A percentile compares a stretch with the other conserved stretches of the same genome.
phyloP scores from a whole-genome alignment of 2,888 invertebrate genomes.

The Girardia tigrina region DNA sequence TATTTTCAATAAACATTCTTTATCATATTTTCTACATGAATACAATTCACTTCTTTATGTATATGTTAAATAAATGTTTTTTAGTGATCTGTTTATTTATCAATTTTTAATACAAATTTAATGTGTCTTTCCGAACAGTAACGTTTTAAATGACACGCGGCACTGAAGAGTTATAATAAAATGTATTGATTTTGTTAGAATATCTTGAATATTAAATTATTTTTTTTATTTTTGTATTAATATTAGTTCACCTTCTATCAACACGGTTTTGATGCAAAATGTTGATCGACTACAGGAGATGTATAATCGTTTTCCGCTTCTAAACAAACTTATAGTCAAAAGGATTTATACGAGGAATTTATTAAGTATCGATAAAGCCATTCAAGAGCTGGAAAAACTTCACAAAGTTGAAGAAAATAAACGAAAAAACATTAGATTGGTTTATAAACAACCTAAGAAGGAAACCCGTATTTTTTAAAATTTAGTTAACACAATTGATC shows the following conservation, averaged over 20 bases:
- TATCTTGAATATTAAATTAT: too few species aligned
- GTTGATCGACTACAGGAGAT: neutral
- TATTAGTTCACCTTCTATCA: neutral
- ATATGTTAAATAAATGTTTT: too few species aligned
- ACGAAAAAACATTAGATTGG: conserved; percentile 6
- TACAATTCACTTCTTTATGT: too few species aligned
- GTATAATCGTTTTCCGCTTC: neutral
- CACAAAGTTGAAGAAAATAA: conserved; percentile 23
- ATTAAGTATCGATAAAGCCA: conserved; percentile 12
- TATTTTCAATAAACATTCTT: too few species aligned
- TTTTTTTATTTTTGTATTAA: neutral
- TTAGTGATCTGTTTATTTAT: too few species aligned
- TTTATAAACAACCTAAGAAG: neutral
- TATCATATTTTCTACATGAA: too few species aligned
- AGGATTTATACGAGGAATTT: neutral
- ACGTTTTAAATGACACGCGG: too few species aligned
- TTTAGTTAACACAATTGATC: too few species aligned
- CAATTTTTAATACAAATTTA: too few species aligned
- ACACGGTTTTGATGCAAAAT: conserved; percentile 7
- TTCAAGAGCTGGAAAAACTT: conserved; percentile 3
- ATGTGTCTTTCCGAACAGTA: too few species aligned
- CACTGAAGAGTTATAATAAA: too few species aligned
- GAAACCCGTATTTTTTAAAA: neutral
- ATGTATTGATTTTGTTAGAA: too few species aligned
- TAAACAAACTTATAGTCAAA: neutral